Base-by-base conservation (phyloP, 2,113 vertebrate genomes). In the Jaculus jaculus region DNA sequence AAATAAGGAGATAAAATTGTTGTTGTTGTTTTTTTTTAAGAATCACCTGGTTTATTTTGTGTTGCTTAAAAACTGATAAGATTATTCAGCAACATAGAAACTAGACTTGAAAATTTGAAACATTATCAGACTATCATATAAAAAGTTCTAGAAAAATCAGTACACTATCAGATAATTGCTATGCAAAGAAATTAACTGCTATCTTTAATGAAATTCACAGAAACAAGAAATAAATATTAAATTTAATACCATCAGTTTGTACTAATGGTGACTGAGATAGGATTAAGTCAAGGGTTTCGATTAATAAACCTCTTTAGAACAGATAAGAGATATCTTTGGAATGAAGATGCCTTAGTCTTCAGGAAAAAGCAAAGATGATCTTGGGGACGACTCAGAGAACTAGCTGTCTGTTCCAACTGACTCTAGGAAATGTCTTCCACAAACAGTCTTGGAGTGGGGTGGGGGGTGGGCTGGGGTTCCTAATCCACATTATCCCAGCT, bases 371-470 rank as follows among this genome's bases (percentile, higher is more conserved):
- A 39, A 87, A 11, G 28, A 23, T 23, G 15, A 5, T 26, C 5
- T 23, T 2, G 1, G 54, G 0, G 58, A 12, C 20, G 28, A 77
- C 12, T 42, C 15, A n/a, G 47, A 42, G n/a, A 12, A 5, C 66
- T 32, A 28, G 13, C 7, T 13, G 30, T 34, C 23, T 84, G 28
- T 28, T 60, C 10, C 54, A 24, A 34, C n/a, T 37, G 26, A 4
- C 13, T 37, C 0, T 1, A 20, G 37, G 5, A 3, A 3, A n/a
- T 47, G 4, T 3, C 17, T 77, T 5, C 9, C 26, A 58, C 23
- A 1, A 10, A 42, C 16, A 47, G 9, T 3, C 34, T 37, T n/a
- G 20, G 11, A 16, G 6, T 17, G n/a, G n/a, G n/a, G 23, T 28
- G 4, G 13, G 30, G 42, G 8, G 42, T 47, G 42, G 42, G 8